Percentiles rank a stretch among this genome's conserved stretches.
Conservation (phyloP, 2,797 vertebrate species). For the Dendrocincla fuliginosa region DNA sequence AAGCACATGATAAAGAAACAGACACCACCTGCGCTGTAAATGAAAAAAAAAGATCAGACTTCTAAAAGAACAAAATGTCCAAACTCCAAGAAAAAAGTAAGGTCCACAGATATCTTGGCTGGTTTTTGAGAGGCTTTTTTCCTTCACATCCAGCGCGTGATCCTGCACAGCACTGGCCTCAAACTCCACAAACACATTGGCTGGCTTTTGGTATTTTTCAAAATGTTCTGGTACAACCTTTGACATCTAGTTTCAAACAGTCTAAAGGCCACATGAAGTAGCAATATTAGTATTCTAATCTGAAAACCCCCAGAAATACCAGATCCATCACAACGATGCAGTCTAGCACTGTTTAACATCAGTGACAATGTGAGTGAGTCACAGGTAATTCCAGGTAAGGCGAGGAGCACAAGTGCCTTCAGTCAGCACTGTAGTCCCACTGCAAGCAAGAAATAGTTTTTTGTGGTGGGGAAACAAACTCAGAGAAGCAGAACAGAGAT, state of each 20-base stretch:
- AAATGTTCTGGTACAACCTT: not conserved
- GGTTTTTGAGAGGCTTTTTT: not conserved
- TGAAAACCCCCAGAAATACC: not conserved
- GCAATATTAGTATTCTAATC: not conserved
- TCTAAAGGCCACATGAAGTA: not conserved
- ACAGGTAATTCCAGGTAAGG: slow-evolving; percentile 32
- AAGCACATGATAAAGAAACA: not conserved
- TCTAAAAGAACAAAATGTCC: not conserved
- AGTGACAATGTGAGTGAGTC: slow-evolving; percentile 1
- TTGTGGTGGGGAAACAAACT: not conserved
- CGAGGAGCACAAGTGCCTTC: not conserved
- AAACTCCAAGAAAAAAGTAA: not conserved
- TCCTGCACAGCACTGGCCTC: not conserved
- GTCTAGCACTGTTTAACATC: not conserved
- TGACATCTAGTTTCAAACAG: not conserved
- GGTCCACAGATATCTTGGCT: not conserved
- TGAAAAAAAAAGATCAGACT: not conserved
- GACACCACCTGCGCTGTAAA: not conserved
- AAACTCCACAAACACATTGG: not conserved
- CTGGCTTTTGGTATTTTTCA: not conserved
- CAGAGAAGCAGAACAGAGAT: not conserved
- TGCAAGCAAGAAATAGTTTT: not conserved
- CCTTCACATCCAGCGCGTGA: not conserved
- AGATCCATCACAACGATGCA: not conserved
- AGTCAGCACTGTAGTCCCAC: not conserved